phyloP scores from a whole-genome alignment of 2,888 invertebrate species.

The Rhagonycha fulva region DNA sequence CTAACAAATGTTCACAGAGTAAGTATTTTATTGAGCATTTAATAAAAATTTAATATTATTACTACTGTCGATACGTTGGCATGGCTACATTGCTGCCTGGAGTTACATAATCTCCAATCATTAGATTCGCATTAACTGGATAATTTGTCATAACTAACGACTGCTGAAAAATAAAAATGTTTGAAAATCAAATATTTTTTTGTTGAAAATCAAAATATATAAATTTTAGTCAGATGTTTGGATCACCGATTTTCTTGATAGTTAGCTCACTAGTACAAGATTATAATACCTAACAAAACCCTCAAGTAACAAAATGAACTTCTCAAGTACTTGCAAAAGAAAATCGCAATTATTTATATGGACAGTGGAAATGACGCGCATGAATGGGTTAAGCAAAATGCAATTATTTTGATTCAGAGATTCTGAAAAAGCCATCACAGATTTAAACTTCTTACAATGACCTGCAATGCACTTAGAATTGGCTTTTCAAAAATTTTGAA shows the following conservation, averaged over 20 bases:
- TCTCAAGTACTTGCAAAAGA: too few species aligned
- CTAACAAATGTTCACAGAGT: constrained; percentile 39
- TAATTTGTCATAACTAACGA: constrained; percentile 66
- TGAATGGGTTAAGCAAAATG: too few species aligned
- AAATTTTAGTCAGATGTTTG: too few species aligned
- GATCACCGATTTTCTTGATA: too few species aligned
- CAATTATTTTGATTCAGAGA: too few species aligned
- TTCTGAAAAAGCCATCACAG: too few species aligned
- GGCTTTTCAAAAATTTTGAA: too few species aligned
- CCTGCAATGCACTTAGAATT: too few species aligned
- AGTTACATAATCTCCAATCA: constrained; percentile 77
- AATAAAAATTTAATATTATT: constrained; percentile 28
- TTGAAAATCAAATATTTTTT: not conserved
- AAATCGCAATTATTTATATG: not conserved
- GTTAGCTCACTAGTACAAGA: too few species aligned
- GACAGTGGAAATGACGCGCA: not conserved
- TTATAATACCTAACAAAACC: too few species aligned
- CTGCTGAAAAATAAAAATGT: constrained; percentile 41
- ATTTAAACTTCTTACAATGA: too few species aligned
- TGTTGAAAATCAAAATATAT: not conserved
- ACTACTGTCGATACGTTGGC: constrained; percentile 52
- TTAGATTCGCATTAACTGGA: constrained; percentile 71
- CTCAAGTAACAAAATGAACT: too few species aligned
- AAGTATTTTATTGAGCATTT: constrained; percentile 43
- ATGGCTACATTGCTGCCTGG: constrained; percentile 59